Percentiles rank a stretch among this genome's conserved stretches.
phyloP scores from a whole-genome alignment of 2,888 invertebrate genomes.

The Urechis unicinctus region DNA sequence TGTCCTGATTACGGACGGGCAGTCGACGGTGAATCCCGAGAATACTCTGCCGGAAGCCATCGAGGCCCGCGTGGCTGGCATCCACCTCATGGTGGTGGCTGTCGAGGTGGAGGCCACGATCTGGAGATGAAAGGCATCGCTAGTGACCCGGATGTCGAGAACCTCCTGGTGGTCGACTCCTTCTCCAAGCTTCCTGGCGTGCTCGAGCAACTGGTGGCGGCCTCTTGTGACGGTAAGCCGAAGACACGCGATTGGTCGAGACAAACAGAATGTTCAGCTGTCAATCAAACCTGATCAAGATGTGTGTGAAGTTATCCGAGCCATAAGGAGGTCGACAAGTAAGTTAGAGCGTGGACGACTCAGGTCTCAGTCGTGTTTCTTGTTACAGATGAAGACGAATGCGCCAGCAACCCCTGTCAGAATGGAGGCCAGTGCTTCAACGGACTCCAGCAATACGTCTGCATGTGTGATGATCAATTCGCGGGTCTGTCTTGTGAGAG shows the following conservation, averaged over 20 bases:
- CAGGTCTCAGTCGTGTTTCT: neutral
- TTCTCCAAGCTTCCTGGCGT: neutral
- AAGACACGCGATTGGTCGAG: too few species aligned
- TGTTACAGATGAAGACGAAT: too few species aligned
- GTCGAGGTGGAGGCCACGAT: neutral
- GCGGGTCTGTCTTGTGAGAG: conserved; percentile 6
- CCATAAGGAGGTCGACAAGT: too few species aligned
- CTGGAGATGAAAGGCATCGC: neutral
- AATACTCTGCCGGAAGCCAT: neutral
- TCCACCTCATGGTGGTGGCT: neutral
- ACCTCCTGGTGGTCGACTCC: neutral
- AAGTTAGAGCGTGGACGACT: neutral
- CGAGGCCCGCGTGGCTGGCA: neutral
- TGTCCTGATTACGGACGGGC: neutral
- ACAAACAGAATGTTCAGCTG: conserved; percentile 2
- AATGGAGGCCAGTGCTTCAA: conserved; percentile 19
- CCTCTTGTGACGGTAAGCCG: neutral
- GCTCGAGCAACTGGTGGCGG: neutral
- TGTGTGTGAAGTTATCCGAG: too few species aligned
- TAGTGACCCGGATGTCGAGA: neutral
- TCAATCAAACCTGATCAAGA: neutral
- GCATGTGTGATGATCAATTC: conserved; percentile 11
- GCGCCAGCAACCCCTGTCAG: neutral
- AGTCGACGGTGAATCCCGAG: neutral
- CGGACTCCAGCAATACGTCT: neutral